Conservation (phyloP, 2,797 vertebrate genomes). For the Schizopygopsis pylzovi region DNA sequence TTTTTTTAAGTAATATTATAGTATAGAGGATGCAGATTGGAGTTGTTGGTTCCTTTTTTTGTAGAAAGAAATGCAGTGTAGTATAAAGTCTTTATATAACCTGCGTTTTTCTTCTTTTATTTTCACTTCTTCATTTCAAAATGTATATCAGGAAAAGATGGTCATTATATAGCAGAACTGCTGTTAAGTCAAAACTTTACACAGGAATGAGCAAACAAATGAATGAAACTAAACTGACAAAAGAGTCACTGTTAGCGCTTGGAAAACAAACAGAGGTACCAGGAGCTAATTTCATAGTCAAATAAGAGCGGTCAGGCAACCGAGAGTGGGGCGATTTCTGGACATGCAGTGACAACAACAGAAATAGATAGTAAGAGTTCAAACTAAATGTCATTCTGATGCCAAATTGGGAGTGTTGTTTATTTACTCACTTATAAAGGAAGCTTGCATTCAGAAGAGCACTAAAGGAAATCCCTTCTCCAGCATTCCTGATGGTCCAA, state of each 20-base stretch:
- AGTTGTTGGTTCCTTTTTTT: background rate
- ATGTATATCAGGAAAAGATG: background rate
- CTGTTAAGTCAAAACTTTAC: background rate
- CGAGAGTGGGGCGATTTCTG: background rate
- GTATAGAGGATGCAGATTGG: background rate
- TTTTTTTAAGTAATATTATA: background rate
- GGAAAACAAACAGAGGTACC: conserved; percentile 30
- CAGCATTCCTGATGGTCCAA: background rate
- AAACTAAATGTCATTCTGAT: background rate
- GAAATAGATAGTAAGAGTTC: background rate
- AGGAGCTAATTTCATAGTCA: conserved; percentile 64
- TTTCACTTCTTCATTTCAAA: background rate
- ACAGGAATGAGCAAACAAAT: conserved; percentile 46
- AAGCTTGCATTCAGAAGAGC: conserved; percentile 30
- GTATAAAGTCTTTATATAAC: background rate
- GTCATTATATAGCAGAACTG: conserved; percentile 11
- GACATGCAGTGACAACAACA: background rate
- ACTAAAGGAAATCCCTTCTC: conserved; percentile 41
- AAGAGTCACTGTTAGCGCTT: conserved; percentile 50
- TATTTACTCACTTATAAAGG: conserved; percentile 49
- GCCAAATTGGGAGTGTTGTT: conserved; percentile 48
- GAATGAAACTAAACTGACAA: conserved; percentile 49
- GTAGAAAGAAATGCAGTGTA: background rate
- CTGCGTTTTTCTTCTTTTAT: background rate
- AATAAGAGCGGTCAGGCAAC: conserved; percentile 40